Percentiles rank a stretch among this genome's conserved stretches.
Evolutionary conservation across 1,140 invertebrate species (phyloP).

Genomic region (Scaptomyza graminum): DNA sequence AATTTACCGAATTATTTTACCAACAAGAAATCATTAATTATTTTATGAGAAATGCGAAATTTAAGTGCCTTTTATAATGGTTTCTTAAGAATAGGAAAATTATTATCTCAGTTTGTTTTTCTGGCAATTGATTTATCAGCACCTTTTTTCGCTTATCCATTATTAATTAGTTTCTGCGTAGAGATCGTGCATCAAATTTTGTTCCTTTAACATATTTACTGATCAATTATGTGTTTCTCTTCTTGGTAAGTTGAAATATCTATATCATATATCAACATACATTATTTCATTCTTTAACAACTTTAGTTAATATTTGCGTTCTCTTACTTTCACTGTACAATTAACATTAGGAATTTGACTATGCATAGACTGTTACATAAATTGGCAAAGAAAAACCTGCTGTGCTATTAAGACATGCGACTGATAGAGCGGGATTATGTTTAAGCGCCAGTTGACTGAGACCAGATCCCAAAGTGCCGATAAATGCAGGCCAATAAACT

Average conservation of each 20-base stretch:
- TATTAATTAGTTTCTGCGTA: background rate
- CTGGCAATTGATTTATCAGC: background rate
- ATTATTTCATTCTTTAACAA: no score
- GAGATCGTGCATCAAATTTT: background rate
- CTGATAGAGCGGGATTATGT: conserved; percentile 50
- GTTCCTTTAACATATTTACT: no score
- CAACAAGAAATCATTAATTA: background rate
- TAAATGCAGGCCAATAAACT: conserved; percentile 41
- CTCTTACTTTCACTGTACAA: background rate
- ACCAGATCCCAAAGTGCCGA: conserved; percentile 22
- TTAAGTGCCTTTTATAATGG: no score
- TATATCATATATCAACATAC: no score
- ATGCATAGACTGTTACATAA: conserved; percentile 44
- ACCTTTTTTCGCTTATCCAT: background rate
- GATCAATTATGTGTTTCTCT: no score
- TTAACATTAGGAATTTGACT: background rate
- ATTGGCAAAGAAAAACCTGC: conserved; percentile 56
- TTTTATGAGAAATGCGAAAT: no score
- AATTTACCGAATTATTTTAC: no score
- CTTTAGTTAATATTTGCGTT: no score
- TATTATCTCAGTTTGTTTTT: background rate
- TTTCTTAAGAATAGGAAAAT: no score
- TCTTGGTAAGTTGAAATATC: no score
- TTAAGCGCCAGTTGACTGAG: conserved; percentile 28
- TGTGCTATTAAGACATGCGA: conserved; percentile 48